phyloP scores from a whole-genome alignment of 2,888 invertebrate genomes.

The Rhagium mordax region DNA sequence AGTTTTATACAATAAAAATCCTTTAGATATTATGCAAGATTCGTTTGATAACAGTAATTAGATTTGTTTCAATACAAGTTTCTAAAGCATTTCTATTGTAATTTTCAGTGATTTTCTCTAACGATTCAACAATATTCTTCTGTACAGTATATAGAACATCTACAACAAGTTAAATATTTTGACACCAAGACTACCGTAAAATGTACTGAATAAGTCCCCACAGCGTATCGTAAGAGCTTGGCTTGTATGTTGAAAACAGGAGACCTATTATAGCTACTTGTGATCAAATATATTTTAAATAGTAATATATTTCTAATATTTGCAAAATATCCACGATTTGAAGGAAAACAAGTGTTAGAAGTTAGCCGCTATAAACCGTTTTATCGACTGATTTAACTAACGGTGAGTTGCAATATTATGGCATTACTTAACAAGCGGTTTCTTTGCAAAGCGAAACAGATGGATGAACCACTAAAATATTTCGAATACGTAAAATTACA shows the following conservation, averaged over 20 bases:
- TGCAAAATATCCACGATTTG: too few relatives aligned
- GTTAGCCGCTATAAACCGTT: not conserved
- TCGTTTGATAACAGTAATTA: constrained; percentile 41
- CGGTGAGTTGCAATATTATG: not conserved
- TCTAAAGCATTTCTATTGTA: constrained; percentile 29
- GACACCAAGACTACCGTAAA: too few relatives aligned
- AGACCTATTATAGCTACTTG: too few relatives aligned
- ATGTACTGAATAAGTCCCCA: too few relatives aligned
- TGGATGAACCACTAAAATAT: not conserved
- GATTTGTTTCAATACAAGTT: constrained; percentile 34
- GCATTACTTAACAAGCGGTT: not conserved
- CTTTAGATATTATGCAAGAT: constrained; percentile 27
- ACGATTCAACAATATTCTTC: not conserved
- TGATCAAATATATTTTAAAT: too few relatives aligned
- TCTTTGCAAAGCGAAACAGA: not conserved
- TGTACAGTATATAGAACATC: not conserved
- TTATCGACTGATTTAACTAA: not conserved
- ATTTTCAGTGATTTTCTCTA: constrained; percentile 11
- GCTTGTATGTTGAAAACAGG: too few relatives aligned
- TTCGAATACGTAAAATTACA: too few relatives aligned
- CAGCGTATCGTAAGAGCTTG: too few relatives aligned
- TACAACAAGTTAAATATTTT: not conserved
- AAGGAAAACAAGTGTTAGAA: too few relatives aligned
- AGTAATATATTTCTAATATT: too few relatives aligned
- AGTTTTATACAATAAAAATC: constrained; percentile 35